Conservation (phyloP, 2,113 vertebrate species). For the Protobothrops flavoviridis region DNA sequence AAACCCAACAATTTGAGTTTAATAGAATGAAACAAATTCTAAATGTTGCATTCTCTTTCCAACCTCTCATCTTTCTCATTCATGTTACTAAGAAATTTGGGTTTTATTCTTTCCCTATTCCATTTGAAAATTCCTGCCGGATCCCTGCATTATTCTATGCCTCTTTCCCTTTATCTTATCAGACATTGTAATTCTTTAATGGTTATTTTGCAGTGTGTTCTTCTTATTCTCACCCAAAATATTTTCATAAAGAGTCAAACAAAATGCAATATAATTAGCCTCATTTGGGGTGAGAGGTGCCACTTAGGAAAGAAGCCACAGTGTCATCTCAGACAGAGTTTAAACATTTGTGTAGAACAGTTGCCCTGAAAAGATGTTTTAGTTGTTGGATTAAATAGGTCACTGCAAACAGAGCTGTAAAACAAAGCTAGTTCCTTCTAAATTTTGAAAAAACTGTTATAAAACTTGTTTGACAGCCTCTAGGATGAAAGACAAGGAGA, state of each 20-base stretch:
- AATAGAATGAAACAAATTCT: background rate
- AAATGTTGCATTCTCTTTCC: background rate
- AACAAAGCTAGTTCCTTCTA: background rate
- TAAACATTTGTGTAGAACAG: constrained; percentile 15
- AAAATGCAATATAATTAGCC: background rate
- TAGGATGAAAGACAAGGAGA: constrained; percentile 33
- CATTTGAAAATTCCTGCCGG: background rate
- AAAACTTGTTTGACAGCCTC: constrained; percentile 36
- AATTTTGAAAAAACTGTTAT: constrained; percentile 28
- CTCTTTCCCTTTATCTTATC: background rate
- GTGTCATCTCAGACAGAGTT: constrained; percentile 3
- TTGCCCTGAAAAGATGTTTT: background rate
- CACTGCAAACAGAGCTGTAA: constrained; percentile 10
- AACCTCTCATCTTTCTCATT: background rate
- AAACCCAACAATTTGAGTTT: background rate
- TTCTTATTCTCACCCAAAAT: too few relatives aligned
- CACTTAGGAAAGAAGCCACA: background rate
- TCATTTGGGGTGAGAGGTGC: background rate
- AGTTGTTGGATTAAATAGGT: background rate
- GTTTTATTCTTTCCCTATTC: background rate
- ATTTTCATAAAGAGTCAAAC: background rate
- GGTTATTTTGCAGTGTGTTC: background rate
- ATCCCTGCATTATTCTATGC: background rate
- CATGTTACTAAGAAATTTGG: background rate
- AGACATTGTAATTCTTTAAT: background rate